Conservation (phyloP, 2,113 vertebrate genomes). For the Struthidea cinerea region DNA sequence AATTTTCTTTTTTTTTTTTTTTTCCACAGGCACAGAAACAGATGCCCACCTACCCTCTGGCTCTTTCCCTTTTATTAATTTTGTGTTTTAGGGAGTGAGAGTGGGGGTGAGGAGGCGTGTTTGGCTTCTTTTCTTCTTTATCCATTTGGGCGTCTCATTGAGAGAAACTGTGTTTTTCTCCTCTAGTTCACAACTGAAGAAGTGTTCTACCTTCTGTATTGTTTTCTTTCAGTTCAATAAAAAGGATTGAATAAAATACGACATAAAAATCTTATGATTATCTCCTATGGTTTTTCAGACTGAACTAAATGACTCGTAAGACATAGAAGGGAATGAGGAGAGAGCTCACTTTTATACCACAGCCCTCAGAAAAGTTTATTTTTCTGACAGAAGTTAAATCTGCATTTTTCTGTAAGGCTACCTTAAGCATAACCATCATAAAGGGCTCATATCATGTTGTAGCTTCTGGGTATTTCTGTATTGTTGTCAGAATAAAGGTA, state of each 20-base stretch:
- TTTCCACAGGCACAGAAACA: background rate
- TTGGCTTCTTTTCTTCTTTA: background rate
- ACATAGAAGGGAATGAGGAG: background rate
- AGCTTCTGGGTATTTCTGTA: conserved; percentile 24
- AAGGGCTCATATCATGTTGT: background rate
- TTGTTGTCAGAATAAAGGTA: conserved; percentile 39
- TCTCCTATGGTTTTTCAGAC: background rate
- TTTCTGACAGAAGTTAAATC: background rate
- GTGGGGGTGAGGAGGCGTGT: accelerated
- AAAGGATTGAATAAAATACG: background rate
- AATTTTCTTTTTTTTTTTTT: too few species aligned
- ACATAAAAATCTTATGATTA: background rate
- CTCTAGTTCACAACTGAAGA: background rate
- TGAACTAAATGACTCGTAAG: background rate
- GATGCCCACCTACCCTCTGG: background rate
- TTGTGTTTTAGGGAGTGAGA: background rate
- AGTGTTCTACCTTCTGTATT: background rate
- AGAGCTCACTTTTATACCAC: background rate
- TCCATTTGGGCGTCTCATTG: background rate
- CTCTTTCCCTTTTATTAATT: background rate
- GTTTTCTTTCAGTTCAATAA: background rate
- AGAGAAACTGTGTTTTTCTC: background rate
- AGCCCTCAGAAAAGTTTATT: background rate
- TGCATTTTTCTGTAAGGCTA: background rate
- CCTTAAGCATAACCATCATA: background rate